A percentile compares a stretch with the other conserved stretches of the same genome.
These are phyloP conservation scores for Cladopsammia gracilis DNA, from an alignment of 64 coral and sea anemone genomes.

Conservation along the genomic window DNA sequence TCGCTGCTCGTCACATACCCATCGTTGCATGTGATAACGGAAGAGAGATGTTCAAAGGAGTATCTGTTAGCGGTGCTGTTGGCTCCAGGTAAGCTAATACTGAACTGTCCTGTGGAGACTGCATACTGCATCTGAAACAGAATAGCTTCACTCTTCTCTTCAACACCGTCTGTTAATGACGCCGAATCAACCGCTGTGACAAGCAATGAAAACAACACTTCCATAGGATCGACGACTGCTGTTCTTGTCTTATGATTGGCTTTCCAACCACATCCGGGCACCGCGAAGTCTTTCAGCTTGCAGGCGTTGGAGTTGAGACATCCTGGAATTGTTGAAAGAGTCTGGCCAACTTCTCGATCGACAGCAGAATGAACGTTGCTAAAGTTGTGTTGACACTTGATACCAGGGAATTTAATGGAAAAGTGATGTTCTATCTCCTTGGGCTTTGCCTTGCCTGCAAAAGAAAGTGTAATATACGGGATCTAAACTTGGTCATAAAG, in stretches of 20 bases:
- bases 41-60: conserved; percentile 8
- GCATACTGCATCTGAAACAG: conserved; percentile 28
- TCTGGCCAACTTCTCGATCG: too few relatives aligned
- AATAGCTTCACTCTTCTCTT: conserved; percentile 34
- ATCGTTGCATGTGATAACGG: neutral
- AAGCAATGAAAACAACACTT: conserved; percentile 1
- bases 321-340: too few relatives aligned
- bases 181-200: neutral
- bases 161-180: neutral
- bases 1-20: conserved; percentile 32
- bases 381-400: neutral
- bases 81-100: neutral
- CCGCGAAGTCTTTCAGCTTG: neutral
- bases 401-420: neutral
- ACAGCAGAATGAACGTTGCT: neutral
- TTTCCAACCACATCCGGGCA: neutral
- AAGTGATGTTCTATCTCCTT: neutral
- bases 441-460: neutral
- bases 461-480: neutral
- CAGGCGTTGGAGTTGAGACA: neutral
- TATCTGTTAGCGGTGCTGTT: conserved; percentile 13
- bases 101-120: conserved; percentile 22
- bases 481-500: too few relatives aligned
- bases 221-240: neutral
- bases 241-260: neutral